Evolutionary conservation across 2,797 vertebrate genomes (phyloP), one percentile per base, ranked within the genome.

Genomic region (Bufotes viridis): DNA sequence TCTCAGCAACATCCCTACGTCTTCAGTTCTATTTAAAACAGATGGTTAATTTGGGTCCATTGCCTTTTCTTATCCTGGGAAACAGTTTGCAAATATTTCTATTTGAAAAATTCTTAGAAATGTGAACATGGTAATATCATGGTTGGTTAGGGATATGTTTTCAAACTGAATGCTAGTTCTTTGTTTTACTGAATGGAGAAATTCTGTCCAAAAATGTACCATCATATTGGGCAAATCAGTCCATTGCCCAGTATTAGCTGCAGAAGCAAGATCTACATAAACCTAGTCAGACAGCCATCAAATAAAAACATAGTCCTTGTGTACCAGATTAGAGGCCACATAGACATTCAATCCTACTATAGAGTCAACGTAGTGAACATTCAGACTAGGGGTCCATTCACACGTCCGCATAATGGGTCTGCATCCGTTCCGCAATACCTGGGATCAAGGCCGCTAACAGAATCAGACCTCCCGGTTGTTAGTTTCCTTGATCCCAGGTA

Each of bases 61-160:
- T 74, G 69, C 65, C 58, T 69, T 82, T 65, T 81, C 34, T n/a
- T 74, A 60, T 17, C 82, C 69, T 74, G 82, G 55, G 69, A 84
- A 84, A 84, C 12, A 3, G 13, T 58, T 72, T 57, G 22, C 58
- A 29, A 13, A 29, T 55, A 69, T 53, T 67, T 51, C 1, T 51
- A 53, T 76, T 67, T 24, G 51, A 82, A 53, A 82, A 55, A 67
- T 24, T 26, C n/a, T 26, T 26, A 14, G 81, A 82, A 82, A 69
- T 82, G n/a, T 67, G 13, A 20, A 22, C 13, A 20, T 82, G 61
- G 53, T 82, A 65, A 82, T 24, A 24, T 42, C 24, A 18, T 42
- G 17, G 7, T 42, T 8, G 17, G 75, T 26, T 58, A 20, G 26
- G 13, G 18, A 14, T 24, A 29, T 79, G 14, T 60, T 29, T 78